Base-by-base conservation (phyloP, 2,888 invertebrate genomes). In the Epirrita christyi region DNA sequence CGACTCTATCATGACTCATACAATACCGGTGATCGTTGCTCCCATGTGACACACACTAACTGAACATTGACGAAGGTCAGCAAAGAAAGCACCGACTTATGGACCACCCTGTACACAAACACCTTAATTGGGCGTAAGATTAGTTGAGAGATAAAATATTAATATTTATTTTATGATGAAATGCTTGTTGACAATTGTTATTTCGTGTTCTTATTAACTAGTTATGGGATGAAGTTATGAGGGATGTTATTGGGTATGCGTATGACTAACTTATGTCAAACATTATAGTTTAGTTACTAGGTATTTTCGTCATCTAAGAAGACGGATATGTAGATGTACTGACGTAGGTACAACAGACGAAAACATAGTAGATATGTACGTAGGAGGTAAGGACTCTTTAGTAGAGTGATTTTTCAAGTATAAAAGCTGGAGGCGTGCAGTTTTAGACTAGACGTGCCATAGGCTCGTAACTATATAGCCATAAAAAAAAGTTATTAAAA, bases 71-170 rank as follows among this genome's bases (percentile, higher is more conserved):
- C 85, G 82, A 79, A 80, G 86, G 83, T 86, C 81, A 66, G 52
- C 61, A 64, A 69, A 71, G 72, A 68, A 70, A 65, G 67, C 73
- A 63, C 72, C 34, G 67, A 57, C 66, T 70, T 71, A 75, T 53
- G 70, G 88, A 88, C 89, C 88, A 88, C 89, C 88, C 76, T 75
- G 78, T 80, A 84, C 80, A 87, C 87, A 88, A 86, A 87, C 79
- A 68, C 71, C 79, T 78, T 88, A 88, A 89, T 89, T 89, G 88
- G 82, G 56, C 74, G 70, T 70, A 58, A 87, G 86, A 86, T 87
- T 82, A 82, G 68, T 71, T 63, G 52, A 47, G 54, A 83, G 85
- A 88, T 86, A 83, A 85, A 81, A 78, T 77, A 45, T 41, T 49
- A 51, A 71, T 70, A 66, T 75, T 65, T 58, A 45, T 45, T 74